A percentile compares a stretch with the other conserved stretches of the same genome.
These are phyloP conservation scores for Papilio glaucus DNA, from an alignment of 1,140 invertebrate genomes.

Conservation along the genomic window DNA sequence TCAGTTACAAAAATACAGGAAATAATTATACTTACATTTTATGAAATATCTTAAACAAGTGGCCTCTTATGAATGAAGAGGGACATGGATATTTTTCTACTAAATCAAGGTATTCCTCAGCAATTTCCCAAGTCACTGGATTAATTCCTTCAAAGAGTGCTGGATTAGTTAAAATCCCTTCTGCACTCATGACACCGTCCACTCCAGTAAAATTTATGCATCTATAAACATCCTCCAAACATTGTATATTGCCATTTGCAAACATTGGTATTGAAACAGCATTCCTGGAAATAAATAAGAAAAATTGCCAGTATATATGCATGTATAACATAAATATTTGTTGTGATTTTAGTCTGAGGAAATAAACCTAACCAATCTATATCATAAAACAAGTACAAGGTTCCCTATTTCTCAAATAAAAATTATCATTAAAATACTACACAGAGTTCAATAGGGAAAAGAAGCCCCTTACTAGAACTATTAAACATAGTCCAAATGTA, in stretches of 20 bases:
- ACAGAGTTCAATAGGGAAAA: no score
- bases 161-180: constrained; percentile 98
- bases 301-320: no score
- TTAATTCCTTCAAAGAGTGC: constrained; percentile 91
- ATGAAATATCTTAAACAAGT: constrained; percentile 98
- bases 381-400: no score
- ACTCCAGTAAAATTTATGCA: constrained; percentile 95
- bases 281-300: constrained; percentile 85
- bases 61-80: constrained; percentile 95
- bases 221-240: constrained; percentile 92
- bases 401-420: no score
- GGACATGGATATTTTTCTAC: constrained; percentile 94
- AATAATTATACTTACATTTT: constrained; percentile 89
- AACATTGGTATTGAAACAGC: constrained; percentile 96
- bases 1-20: constrained; percentile 3
- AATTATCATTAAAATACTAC: no score
- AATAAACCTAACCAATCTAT: no score
- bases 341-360: no score
- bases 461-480: no score
- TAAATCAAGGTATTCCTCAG: constrained; percentile 94
- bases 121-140: constrained; percentile 94
- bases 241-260: constrained; percentile 99
- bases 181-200: constrained; percentile 95
- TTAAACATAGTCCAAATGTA: no score
- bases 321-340: no score